These are phyloP conservation scores for Latrodectus elegans DNA, from an alignment of 2,888 invertebrate species.

Conservation along the genomic window DNA sequence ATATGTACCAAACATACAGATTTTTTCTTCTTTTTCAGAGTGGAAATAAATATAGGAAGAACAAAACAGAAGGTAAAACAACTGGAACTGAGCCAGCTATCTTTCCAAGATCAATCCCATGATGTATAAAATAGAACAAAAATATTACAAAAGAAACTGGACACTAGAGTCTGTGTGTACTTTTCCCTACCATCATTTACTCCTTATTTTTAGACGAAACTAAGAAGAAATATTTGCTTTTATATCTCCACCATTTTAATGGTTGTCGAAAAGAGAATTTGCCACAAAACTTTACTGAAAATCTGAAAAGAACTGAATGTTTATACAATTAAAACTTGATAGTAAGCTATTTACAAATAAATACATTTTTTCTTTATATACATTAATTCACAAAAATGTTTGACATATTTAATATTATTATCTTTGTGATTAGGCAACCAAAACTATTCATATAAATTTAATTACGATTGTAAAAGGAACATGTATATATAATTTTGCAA, in stretches of 20 bases:
- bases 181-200: not conserved
- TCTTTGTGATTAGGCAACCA: too few species aligned
- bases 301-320: not conserved
- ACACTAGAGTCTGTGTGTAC: not conserved
- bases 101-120: not conserved
- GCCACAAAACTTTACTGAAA: not conserved
- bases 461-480: too few species aligned
- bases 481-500: too few species aligned
- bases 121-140: not conserved
- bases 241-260: not conserved
- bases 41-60: not conserved
- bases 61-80: not conserved
- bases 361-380: too few species aligned
- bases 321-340: not conserved
- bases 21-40: not conserved
- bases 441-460: too few species aligned
- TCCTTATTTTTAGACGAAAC: not conserved
- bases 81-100: conserved; percentile 5
- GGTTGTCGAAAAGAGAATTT: not conserved
- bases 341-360: too few species aligned
- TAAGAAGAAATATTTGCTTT: not conserved
- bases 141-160: not conserved
- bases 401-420: too few species aligned
- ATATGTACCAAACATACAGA: not conserved
- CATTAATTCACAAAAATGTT: too few species aligned